Base-by-base conservation (phyloP, 2,113 vertebrate species). In the Ursus arctos region DNA sequence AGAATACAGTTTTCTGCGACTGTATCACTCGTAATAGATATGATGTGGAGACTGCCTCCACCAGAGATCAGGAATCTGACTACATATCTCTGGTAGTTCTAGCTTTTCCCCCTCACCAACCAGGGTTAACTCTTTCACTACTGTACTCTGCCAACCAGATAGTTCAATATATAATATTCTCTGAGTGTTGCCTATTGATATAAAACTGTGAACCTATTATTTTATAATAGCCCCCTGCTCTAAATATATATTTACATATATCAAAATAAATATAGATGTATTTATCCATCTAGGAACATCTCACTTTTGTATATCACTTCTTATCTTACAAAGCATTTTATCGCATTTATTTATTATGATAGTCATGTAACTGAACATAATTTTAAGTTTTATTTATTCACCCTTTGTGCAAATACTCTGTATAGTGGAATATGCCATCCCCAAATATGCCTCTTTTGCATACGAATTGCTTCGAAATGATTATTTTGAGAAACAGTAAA, bases 21-120 rank as follows among this genome's bases (percentile, higher is more conserved):
- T 96, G 77, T 89, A 97, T 97, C 81, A 91, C 24, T 47, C 57
- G 33, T 97, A 97, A 98, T 92, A 88, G 69, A 86, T 69, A 79
- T 61, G 21, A 94, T 65, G 18, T 55, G 61, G 67, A 91, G 79
- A 97, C 85, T 40, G 19, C 14, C 55, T 93, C 63, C 21, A 65
- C 53, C 88, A 96, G 71, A 82, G 16, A 91, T 67, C 72, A 69
- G 53, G 21, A 59, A 67, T 94, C 89, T 88, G 51, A 97, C 81
- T 49, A 65, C 21, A 95, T 2, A 85, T 15, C 74, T 89, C 72
- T 69, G 85, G 22, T 87, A 22, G 40, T 57, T 49, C 24, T 36
- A 83, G 31, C 13, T 51, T 65, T 36, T 83, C 49, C 43, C 69
- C 9, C 36, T 91, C 19, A 74, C 59, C 57, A 19, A 4, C 40